Percentiles rank a stretch among this genome's conserved stretches.
Conservation (phyloP, 1,140 invertebrate genomes). For the Caenorhabditis latens region DNA sequence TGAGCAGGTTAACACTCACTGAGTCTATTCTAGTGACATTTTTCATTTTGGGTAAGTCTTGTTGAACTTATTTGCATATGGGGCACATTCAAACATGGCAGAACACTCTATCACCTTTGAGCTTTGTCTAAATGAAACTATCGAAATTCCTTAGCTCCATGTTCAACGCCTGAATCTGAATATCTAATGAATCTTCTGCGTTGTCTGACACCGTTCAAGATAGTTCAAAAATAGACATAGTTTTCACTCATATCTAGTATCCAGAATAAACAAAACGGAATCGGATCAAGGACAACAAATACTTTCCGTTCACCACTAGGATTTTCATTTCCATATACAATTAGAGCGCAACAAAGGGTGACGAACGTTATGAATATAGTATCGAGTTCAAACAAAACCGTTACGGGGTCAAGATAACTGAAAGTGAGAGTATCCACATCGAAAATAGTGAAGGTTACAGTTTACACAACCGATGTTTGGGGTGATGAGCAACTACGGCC, state of each 20-base stretch:
- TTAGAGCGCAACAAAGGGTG: slow-evolving; percentile 49
- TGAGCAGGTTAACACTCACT: not conserved
- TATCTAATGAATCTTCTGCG: no score
- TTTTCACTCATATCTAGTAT: slow-evolving; percentile 8
- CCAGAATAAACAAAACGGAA: slow-evolving; percentile 52
- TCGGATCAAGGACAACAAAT: slow-evolving; percentile 51
- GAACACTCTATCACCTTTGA: no score
- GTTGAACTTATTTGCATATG: no score
- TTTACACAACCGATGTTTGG: slow-evolving; percentile 10
- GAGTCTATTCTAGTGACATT: not conserved
- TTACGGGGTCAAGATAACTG: slow-evolving; percentile 26
- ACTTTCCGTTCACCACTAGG: not conserved
- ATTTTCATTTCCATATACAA: slow-evolving; percentile 49
- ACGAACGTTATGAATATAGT: not conserved
- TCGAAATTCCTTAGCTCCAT: no score
- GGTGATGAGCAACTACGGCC: slow-evolving; percentile 20
- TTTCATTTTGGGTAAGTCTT: not conserved
- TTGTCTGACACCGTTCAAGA: no score
- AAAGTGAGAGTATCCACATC: not conserved
- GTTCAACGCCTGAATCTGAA: no score
- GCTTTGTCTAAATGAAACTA: no score
- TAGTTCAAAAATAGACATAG: not conserved
- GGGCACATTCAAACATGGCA: no score
- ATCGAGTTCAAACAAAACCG: slow-evolving; percentile 16
- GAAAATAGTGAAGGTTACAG: slow-evolving; percentile 7